Percentiles rank a stretch among this genome's conserved stretches.
These are phyloP conservation scores for Ficedula albicollis DNA, from an alignment of 2,797 vertebrate genomes.

Conservation along the genomic window DNA sequence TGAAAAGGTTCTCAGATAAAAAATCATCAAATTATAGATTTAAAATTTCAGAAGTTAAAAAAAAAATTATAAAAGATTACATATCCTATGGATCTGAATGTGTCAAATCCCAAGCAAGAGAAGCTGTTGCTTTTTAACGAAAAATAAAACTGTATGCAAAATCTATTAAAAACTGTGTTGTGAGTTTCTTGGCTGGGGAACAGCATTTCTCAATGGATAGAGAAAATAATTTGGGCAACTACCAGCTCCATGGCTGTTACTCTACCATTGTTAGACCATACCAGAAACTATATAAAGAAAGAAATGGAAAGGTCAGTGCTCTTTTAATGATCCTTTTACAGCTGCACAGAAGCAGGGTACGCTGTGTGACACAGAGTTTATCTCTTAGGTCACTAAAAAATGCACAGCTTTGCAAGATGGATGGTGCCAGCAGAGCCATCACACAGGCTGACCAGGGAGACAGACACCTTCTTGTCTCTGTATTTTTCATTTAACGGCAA, in stretches of 20 bases:
- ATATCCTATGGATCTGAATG: background rate
- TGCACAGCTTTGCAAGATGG: background rate
- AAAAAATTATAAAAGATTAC: background rate
- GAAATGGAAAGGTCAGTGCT: background rate
- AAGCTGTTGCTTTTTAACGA: background rate
- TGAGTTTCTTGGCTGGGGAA: background rate
- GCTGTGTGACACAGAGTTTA: background rate
- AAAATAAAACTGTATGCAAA: background rate
- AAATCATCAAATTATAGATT: background rate
- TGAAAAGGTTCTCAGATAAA: background rate
- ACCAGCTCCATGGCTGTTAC: background rate
- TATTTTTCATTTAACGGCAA: background rate
- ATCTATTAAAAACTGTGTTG: background rate
- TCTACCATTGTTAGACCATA: background rate
- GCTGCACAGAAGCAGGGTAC: background rate
- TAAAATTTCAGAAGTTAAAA: background rate
- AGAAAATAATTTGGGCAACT: background rate
- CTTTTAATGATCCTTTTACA: constrained; percentile 26
- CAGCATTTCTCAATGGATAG: background rate
- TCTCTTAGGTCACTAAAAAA: constrained; percentile 11
- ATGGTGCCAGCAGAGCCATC: constrained; percentile 9
- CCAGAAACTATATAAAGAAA: background rate
- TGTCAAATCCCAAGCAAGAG: background rate
- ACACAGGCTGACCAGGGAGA: background rate
- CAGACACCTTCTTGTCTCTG: background rate